Percentiles rank a stretch among this genome's conserved stretches.
These are phyloP conservation scores for Pyrrhura leucotis DNA, from an alignment of 2,797 vertebrate species.

Conservation along the genomic window DNA sequence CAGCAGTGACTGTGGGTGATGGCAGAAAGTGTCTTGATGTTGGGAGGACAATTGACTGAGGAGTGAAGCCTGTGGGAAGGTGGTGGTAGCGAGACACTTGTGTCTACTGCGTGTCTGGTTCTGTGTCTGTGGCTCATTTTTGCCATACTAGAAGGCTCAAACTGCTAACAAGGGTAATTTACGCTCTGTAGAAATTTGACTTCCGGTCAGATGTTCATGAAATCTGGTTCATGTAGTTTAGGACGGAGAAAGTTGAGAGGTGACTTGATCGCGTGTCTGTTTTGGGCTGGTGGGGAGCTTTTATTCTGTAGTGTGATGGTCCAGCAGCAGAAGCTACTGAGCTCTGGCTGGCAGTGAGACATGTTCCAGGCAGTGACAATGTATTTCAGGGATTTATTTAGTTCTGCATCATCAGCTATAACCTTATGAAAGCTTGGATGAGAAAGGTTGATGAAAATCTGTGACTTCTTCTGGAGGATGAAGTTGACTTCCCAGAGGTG, in stretches of 20 bases:
- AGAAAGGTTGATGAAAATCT: not conserved
- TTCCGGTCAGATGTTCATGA: not conserved
- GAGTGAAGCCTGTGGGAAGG: not conserved
- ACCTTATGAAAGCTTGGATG: not conserved
- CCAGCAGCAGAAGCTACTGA: not conserved
- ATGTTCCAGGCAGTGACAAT: not conserved
- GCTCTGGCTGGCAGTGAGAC: not conserved
- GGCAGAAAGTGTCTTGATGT: not conserved
- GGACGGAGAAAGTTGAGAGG: not conserved
- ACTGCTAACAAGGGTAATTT: not conserved
- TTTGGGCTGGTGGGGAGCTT: not conserved
- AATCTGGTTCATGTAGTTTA: not conserved
- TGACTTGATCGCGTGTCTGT: not conserved
- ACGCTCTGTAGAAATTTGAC: not conserved
- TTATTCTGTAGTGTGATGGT: not conserved
- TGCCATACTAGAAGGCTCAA: fast-evolving
- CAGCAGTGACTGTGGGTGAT: not conserved
- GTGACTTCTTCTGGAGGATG: not conserved
- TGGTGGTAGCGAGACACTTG: not conserved
- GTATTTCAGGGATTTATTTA: not conserved
- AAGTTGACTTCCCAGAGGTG: not conserved
- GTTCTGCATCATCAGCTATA: not conserved
- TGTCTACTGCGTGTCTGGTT: fast-evolving
- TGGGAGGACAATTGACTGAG: not conserved
- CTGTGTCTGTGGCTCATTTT: fast-evolving